phyloP scores from a whole-genome alignment of 2,888 invertebrate genomes.

The Phalera bucephala region DNA sequence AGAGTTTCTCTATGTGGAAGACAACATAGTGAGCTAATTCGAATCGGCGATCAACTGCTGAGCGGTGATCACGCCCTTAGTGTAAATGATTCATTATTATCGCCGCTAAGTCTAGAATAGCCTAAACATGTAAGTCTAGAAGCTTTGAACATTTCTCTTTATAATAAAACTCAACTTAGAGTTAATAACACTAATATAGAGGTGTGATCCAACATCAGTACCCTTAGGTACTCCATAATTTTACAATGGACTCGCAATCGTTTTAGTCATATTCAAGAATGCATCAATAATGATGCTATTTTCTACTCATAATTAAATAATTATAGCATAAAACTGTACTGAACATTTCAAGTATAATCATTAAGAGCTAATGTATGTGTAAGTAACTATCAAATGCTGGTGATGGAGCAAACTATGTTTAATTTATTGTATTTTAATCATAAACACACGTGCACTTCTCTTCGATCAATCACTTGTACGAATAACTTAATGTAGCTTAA shows the following conservation, averaged over 20 bases:
- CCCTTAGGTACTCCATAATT: slow-evolving; percentile 26
- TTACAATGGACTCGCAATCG: slow-evolving; percentile 17
- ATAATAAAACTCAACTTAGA: slow-evolving; percentile 22
- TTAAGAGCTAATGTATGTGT: slow-evolving; percentile 46
- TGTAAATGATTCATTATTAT: slow-evolving; percentile 45
- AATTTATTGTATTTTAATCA: slow-evolving; percentile 31
- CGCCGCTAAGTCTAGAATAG: slow-evolving; percentile 45
- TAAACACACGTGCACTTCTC: slow-evolving; percentile 51
- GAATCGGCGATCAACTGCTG: slow-evolving; percentile 36
- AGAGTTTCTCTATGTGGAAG: slow-evolving; percentile 71
- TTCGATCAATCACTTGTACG: slow-evolving; percentile 35
- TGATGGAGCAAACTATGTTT: slow-evolving; percentile 61
- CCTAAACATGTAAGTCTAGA: slow-evolving; percentile 35
- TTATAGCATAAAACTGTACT: slow-evolving; percentile 48
- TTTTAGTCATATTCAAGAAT: slow-evolving; percentile 22
- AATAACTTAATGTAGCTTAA: slow-evolving; percentile 42
- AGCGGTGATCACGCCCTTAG: slow-evolving; percentile 50
- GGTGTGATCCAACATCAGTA: slow-evolving; percentile 9
- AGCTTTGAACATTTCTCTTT: slow-evolving; percentile 31
- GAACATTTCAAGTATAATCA: slow-evolving; percentile 43
- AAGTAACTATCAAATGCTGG: slow-evolving; percentile 63
- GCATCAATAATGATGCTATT: slow-evolving; percentile 28
- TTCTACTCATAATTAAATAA: slow-evolving; percentile 39
- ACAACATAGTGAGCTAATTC: slow-evolving; percentile 76
- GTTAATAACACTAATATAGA: slow-evolving; percentile 6